Evolutionary conservation across 1,140 invertebrate genomes (phyloP), one percentile per base, ranked within the genome.

Genomic region (Aphaenogaster floridana): DNA sequence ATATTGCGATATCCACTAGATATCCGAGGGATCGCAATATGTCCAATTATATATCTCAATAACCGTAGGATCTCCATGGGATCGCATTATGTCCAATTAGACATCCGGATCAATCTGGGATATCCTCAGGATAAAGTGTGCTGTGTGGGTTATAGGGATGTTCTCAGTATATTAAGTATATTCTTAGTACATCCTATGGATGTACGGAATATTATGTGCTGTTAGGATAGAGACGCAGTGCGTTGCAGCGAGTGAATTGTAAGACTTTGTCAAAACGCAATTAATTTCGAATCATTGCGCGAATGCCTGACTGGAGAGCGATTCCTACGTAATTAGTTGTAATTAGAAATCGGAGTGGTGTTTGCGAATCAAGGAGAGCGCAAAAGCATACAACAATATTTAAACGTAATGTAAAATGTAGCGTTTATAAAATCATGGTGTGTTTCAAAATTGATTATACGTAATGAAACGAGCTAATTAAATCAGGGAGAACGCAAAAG

Each of bases 201-300:
- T 28, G 21, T 28, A 28, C 21, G 21, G 21, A 28, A 28, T 28
- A 28, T 28, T 28, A 28, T 28, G 21, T 28, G 21, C 21, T 28
- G 21, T 28, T 45, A 45, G 21, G 0, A 28, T 28, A 15, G 28
- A 34, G 57, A 64, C 28, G 21, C 39, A 48, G 34, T 7, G 42
- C 7, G 21, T 63, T 36, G 34, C n/a, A 9, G 9, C 17, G 34
- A 59, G 11, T 42, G 13, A 57, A 57, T 69, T n/a, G 39, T 3
- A 34, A 81, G 54, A 45, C 17, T 28, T 28, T 28, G 21, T 28
- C 21, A 28, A 28, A 28, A 7, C 28, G 72, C 9, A 76, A 76
- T 79, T 39, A 48, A 66, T 66, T 66, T n/a, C 54, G n/a, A 45
- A 42, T 8, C 45, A 61, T 48, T 21, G 17, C 74, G 57, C 15